Conservation (phyloP, 2,797 vertebrate species). For the Pseudopleuronectes americanus region DNA sequence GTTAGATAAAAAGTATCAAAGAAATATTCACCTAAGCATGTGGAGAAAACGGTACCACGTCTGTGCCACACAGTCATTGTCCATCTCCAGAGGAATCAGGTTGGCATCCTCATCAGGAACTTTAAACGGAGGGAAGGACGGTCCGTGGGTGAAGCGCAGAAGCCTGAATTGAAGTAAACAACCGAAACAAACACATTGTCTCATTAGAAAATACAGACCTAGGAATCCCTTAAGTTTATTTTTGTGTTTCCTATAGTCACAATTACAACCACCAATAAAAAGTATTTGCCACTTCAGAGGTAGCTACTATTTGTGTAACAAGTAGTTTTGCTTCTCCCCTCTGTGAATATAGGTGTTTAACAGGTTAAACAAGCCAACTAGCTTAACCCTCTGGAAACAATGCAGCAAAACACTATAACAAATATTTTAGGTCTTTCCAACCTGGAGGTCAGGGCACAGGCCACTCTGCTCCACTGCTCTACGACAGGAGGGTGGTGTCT, state of each 20-base stretch:
- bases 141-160: slow-evolving; percentile 92
- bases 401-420: background rate
- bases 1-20: background rate
- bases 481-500: slow-evolving; percentile 97
- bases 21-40: slow-evolving; percentile 90
- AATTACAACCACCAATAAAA: background rate
- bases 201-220: no score
- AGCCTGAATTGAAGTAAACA: slow-evolving; percentile 79
- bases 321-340: background rate
- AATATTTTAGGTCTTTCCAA: slow-evolving; percentile 58
- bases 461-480: slow-evolving; percentile 96
- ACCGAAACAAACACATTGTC: slow-evolving; percentile 1
- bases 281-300: background rate
- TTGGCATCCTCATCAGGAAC: slow-evolving; percentile 94
- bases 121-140: slow-evolving; percentile 95
- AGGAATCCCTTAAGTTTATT: background rate
- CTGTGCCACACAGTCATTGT: slow-evolving; percentile 94
- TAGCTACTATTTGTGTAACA: background rate
- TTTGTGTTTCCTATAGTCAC: background rate
- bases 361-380: background rate
- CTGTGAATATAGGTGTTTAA: slow-evolving; percentile 1
- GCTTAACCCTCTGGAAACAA: background rate
- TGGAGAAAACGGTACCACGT: slow-evolving; percentile 98
- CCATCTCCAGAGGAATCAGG: slow-evolving; percentile 95
- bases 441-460: slow-evolving; percentile 96